Evolutionary conservation across 23 tunicate species (phyloP).

Genomic region (Ciona savignyi): DNA sequence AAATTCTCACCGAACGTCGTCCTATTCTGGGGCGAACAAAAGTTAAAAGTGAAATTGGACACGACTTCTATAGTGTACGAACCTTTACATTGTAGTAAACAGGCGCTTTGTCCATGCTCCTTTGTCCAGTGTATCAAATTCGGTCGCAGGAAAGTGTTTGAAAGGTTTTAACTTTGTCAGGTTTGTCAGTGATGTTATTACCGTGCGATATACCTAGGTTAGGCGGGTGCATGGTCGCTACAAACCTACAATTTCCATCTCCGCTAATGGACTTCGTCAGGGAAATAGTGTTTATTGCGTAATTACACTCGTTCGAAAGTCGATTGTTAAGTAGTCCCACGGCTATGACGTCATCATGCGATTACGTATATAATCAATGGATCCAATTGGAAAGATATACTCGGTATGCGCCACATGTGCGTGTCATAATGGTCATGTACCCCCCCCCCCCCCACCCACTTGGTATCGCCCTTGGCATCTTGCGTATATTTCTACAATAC

Average conservation of each 20-base stretch:
- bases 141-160: background rate
- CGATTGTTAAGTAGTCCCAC: background rate
- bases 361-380: background rate
- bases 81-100: background rate
- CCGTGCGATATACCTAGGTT: slow-evolving; percentile 1
- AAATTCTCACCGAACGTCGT: no score
- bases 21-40: no score
- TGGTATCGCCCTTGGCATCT: no score
- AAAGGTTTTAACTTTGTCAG: no score
- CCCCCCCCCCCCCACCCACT: no score
- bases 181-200: no score
- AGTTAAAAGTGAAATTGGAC: background rate
- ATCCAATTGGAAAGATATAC: no score
- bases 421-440: no score
- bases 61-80: background rate
- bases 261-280: background rate
- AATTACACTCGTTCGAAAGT: background rate
- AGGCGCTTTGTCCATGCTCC: background rate
- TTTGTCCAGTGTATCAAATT: background rate
- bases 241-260: background rate
- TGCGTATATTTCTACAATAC: no score
- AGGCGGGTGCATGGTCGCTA: background rate
- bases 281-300: background rate
- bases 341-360: background rate
- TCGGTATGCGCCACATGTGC: no score